These are phyloP conservation scores for Pherbina coryleti DNA, from an alignment of 2,888 invertebrate genomes.

Conservation along the genomic window DNA sequence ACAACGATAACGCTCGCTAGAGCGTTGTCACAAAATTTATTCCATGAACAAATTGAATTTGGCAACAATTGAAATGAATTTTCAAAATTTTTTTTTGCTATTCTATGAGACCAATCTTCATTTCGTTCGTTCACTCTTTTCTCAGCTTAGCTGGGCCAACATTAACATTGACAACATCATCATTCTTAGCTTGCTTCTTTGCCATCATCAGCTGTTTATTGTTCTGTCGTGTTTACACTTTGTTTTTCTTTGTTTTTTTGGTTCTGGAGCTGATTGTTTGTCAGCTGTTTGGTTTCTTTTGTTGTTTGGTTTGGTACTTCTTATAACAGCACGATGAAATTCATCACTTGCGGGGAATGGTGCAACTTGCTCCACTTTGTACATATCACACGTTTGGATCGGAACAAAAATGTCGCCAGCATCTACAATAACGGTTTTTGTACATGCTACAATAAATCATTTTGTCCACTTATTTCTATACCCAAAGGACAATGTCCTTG, in stretches of 20 bases:
- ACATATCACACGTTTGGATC: no score
- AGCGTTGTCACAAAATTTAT: background rate
- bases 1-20: no score
- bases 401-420: background rate
- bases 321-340: no score
- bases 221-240: background rate
- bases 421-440: background rate
- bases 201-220: background rate
- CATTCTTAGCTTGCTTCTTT: background rate
- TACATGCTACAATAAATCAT: conserved; percentile 22
- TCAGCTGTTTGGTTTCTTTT: no score
- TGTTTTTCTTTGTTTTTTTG: background rate
- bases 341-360: no score
- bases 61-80: conserved; percentile 3
- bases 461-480: conserved; percentile 28
- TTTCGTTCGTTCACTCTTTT: background rate
- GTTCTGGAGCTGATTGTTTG: no score
- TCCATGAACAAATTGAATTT: background rate
- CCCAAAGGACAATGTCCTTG: conserved; percentile 16
- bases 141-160: background rate
- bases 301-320: no score
- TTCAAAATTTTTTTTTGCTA: background rate
- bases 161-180: conserved; percentile 4
- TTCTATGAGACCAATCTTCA: background rate
- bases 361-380: no score